phyloP scores from a whole-genome alignment of 2,888 invertebrate species.

The Tyria jacobaeae region DNA sequence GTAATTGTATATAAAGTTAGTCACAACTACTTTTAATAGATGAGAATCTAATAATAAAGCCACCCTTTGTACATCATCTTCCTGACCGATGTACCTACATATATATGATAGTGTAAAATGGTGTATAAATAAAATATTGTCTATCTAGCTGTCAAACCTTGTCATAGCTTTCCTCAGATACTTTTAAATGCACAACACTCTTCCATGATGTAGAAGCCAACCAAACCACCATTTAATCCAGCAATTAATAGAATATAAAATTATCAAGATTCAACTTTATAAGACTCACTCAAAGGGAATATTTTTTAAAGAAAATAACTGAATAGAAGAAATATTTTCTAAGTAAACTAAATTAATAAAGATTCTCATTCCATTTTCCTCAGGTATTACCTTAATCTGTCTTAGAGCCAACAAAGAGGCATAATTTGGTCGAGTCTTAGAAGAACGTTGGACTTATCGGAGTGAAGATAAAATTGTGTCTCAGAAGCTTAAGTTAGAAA shows the following conservation, averaged over 20 bases:
- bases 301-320: constrained; percentile 12
- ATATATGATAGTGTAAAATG: too few relatives aligned
- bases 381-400: constrained; percentile 36
- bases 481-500: constrained; percentile 17
- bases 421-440: constrained; percentile 31
- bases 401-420: constrained; percentile 26
- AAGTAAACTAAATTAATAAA: constrained; percentile 27
- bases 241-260: background rate
- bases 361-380: constrained; percentile 20
- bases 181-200: background rate
- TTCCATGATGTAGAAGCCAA: background rate
- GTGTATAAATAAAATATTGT: too few relatives aligned
- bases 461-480: background rate
- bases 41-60: background rate
- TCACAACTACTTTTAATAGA: background rate
- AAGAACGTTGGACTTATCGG: constrained; percentile 1
- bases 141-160: too few relatives aligned
- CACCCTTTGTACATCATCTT: background rate
- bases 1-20: background rate
- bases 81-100: too few relatives aligned
- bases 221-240: background rate
- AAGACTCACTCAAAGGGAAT: constrained; percentile 8
- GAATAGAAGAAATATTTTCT: constrained; percentile 26
- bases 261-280: background rate
- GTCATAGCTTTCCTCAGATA: background rate